Evolutionary conservation across 1,140 invertebrate genomes (phyloP).

Genomic region (Proctacanthus coquilletti): DNA sequence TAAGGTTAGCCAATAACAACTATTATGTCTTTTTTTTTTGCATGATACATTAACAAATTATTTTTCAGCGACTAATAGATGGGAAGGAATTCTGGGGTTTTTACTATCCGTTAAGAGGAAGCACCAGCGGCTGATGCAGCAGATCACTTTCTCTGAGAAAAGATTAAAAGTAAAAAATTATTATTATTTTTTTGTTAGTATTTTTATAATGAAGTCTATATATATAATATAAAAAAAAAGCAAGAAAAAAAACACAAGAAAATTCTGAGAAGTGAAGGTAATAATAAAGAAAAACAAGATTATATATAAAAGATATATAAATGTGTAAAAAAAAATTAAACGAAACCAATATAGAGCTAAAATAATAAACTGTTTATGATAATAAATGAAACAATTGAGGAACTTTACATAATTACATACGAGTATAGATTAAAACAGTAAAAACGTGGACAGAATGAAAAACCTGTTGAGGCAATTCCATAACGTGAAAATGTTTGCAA

Average conservation of each 20-base stretch:
- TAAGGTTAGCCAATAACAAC: background rate
- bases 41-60: too few species aligned
- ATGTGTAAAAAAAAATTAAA: slow-evolving; percentile 1
- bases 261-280: background rate
- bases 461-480: too few species aligned
- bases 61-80: background rate
- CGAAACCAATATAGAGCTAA: too few species aligned
- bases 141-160: background rate
- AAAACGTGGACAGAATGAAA: too few species aligned
- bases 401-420: too few species aligned
- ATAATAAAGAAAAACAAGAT: background rate
- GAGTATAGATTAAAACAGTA: too few species aligned
- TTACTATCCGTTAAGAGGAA: background rate
- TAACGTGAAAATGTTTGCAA: too few species aligned
- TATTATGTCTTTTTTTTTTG: background rate
- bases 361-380: too few species aligned
- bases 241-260: background rate
- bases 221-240: background rate
- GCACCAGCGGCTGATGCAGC: background rate
- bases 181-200: slow-evolving; percentile 1
- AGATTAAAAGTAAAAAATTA: too few species aligned
- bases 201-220: slow-evolving; percentile 1
- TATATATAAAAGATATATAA: slow-evolving; percentile 1
- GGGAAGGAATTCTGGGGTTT: background rate
- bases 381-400: too few species aligned